phyloP scores from a whole-genome alignment of 2,888 invertebrate genomes.

The Smittia aterrima region DNA sequence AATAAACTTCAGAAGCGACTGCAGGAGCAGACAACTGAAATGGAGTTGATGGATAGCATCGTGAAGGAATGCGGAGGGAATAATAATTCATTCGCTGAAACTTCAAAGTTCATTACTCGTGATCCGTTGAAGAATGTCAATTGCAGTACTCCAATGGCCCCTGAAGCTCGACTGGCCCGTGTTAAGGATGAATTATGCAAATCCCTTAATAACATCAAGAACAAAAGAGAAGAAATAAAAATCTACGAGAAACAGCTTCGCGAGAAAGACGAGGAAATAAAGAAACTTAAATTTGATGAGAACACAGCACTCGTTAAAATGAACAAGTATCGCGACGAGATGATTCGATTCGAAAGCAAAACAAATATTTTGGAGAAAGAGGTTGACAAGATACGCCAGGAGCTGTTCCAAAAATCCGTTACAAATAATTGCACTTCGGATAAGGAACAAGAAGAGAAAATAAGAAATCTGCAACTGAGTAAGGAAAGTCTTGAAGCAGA shows the following conservation, averaged over 20 bases:
- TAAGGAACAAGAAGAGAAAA: slow-evolving; percentile 52
- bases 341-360: slow-evolving; percentile 40
- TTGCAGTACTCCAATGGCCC: slow-evolving; percentile 50
- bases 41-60: slow-evolving; percentile 51
- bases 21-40: slow-evolving; percentile 49
- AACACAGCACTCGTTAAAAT: slow-evolving; percentile 49
- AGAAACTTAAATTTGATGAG: slow-evolving; percentile 49
- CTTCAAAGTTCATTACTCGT: slow-evolving; percentile 49
- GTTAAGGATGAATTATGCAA: slow-evolving; percentile 55
- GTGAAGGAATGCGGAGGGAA: slow-evolving; percentile 49
- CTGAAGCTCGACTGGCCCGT: slow-evolving; percentile 52
- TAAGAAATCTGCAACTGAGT: slow-evolving; percentile 52
- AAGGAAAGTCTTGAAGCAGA: slow-evolving; percentile 52
- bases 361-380: slow-evolving; percentile 50
- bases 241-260: slow-evolving; percentile 52
- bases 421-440: slow-evolving; percentile 47
- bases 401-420: slow-evolving; percentile 46
- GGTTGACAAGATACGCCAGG: slow-evolving; percentile 53
- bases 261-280: slow-evolving; percentile 48
- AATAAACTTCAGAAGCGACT: slow-evolving; percentile 46
- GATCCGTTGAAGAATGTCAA: slow-evolving; percentile 46
- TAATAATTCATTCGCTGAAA: slow-evolving; percentile 49
- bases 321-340: slow-evolving; percentile 49
- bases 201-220: slow-evolving; percentile 53
- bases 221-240: slow-evolving; percentile 57